Base-by-base conservation (phyloP, 2,113 vertebrate species). In the Kryptolebias marmoratus region DNA sequence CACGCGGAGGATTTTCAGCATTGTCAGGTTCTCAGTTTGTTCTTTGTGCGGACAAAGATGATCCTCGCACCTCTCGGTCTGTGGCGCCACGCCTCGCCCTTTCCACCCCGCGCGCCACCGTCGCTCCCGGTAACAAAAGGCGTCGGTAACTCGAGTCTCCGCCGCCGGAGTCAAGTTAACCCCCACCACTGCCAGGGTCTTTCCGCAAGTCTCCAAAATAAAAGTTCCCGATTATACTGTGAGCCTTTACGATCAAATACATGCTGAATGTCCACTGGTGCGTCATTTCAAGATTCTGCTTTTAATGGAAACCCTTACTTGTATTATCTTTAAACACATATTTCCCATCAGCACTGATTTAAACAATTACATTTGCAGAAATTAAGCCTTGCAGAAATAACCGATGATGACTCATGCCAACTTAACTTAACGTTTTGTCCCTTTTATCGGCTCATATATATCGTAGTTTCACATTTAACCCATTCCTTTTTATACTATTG, bases 61-160 rank as follows among this genome's bases (percentile, higher is more conserved):
- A 50, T 60, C 48, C 68, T 60, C 50, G 32, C 56, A 71, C 32
- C 85, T 59, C 2, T 60, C 58, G 48, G 77, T 65, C 67, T 68
- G 77, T 48, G 39, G 77, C 75, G 71, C 39, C 81, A 83, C 85
- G 91, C 93, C 93, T 89, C 93, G 91, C 93, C 93, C 93, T 93
- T 91, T 88, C 79, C 71, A 56, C 59, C 49, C 65, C 32, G 79
- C 79, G 88, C 72, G 83, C 79, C 75, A 79, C 79, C 70, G 78
- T 71, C 77, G 69, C 87, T 83, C 82, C 67, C 75, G 64, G 77
- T 85, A 90, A 91, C 91, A 91, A 92, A 90, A 90, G 91, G 82
- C 87, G 80, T 78, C 84, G 71, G 73, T 85, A 77, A 80, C 83
- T 77, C 68, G 45, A 36, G 57, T 36, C 70, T 69, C 67, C 47